Evolutionary conservation across 2,888 invertebrate genomes (phyloP).

Genomic region (Acleris sparsana): DNA sequence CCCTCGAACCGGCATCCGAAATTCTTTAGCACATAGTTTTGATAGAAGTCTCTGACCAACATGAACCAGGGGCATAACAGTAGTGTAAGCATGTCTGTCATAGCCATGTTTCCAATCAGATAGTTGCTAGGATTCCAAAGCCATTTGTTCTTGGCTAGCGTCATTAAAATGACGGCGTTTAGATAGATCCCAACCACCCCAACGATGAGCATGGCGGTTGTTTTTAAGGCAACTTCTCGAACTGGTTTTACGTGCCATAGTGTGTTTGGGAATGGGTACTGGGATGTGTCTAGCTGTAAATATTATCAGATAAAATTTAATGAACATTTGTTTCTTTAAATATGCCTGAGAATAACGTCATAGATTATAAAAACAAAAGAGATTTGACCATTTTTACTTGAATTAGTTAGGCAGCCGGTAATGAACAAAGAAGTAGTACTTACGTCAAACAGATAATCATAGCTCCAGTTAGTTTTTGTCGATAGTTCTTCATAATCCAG

Average conservation of each 20-base stretch:
- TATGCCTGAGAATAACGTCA: too few relatives aligned
- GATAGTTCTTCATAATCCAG: slow-evolving; percentile 28
- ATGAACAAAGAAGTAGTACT: slow-evolving; percentile 41
- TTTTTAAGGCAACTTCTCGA: slow-evolving; percentile 85
- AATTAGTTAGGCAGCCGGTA: too few relatives aligned
- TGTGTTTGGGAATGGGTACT: slow-evolving; percentile 83
- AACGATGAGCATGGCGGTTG: slow-evolving; percentile 83
- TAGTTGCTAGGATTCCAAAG: slow-evolving; percentile 88
- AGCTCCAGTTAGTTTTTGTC: slow-evolving; percentile 49
- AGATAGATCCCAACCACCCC: slow-evolving; percentile 86
- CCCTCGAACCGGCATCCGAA: slow-evolving; percentile 91
- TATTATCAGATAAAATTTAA: not conserved
- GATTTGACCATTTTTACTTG: too few relatives aligned
- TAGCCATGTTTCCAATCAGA: slow-evolving; percentile 89
- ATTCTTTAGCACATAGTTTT: slow-evolving; percentile 89
- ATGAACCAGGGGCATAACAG: slow-evolving; percentile 90
- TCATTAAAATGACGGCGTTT: slow-evolving; percentile 86
- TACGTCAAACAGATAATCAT: slow-evolving; percentile 59
- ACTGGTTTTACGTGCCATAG: slow-evolving; percentile 86
- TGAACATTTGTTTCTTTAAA: too few relatives aligned
- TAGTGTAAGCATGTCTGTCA: slow-evolving; percentile 86
- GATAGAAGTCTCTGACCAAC: slow-evolving; percentile 89
- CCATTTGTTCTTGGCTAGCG: slow-evolving; percentile 85
- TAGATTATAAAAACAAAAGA: too few relatives aligned
- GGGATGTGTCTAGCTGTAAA: slow-evolving; percentile 69